These are phyloP conservation scores for Glaucidium brasilianum DNA, from an alignment of 2,113 vertebrate species.

Conservation along the genomic window DNA sequence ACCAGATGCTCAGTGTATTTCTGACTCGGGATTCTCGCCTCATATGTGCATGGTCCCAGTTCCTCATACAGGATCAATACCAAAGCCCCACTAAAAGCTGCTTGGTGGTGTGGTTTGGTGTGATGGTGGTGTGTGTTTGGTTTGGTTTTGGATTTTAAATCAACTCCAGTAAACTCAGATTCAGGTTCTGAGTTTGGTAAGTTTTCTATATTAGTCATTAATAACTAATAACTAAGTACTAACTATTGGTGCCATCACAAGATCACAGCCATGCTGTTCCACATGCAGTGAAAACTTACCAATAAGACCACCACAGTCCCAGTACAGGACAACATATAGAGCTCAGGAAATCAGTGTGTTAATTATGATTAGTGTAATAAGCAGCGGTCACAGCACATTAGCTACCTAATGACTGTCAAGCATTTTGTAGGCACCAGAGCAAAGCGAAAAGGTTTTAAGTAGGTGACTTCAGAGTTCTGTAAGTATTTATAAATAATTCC, in stretches of 20 bases:
- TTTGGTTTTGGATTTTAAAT: background rate
- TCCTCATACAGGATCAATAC: background rate
- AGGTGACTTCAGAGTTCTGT: slow-evolving; percentile 36
- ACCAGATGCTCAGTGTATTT: background rate
- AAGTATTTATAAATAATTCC: slow-evolving; percentile 40
- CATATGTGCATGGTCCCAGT: background rate
- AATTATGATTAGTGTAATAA: slow-evolving; percentile 56
- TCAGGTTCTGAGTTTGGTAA: too few species aligned
- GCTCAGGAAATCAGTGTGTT: slow-evolving; percentile 47
- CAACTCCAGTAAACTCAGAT: background rate
- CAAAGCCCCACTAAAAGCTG: background rate
- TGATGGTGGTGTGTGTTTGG: too few species aligned
- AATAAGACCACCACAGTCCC: background rate
- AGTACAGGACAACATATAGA: background rate
- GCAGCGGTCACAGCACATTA: slow-evolving; percentile 59
- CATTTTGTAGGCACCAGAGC: slow-evolving; percentile 43
- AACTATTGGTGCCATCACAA: background rate
- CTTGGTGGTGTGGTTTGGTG: background rate
- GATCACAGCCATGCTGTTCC: background rate
- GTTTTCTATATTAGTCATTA: background rate
- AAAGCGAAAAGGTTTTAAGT: slow-evolving; percentile 28
- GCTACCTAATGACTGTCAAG: slow-evolving; percentile 49
- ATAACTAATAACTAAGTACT: background rate
- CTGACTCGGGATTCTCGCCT: background rate
- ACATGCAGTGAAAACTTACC: background rate